Evolutionary conservation across 2,888 invertebrate genomes (phyloP).

Genomic region (Elegia similella): DNA sequence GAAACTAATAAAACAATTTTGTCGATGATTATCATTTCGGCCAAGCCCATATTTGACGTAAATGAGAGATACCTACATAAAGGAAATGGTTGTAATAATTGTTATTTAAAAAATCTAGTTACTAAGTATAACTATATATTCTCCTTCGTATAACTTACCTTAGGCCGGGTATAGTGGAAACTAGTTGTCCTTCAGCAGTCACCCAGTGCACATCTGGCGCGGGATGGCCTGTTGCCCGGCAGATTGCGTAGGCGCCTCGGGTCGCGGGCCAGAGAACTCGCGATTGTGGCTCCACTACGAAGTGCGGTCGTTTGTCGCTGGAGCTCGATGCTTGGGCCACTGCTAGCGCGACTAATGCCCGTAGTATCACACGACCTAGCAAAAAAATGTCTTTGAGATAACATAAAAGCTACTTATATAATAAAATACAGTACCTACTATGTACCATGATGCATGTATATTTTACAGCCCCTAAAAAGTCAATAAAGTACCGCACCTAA

Average conservation of each 20-base stretch:
- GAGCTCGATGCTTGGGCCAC: constrained; percentile 42
- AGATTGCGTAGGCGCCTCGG: constrained; percentile 64
- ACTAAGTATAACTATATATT: no score
- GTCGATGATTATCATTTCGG: no score
- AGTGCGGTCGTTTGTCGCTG: constrained; percentile 70
- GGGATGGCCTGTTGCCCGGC: constrained; percentile 68
- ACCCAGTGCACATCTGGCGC: constrained; percentile 71
- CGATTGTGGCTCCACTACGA: constrained; percentile 63
- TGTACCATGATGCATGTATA: no score
- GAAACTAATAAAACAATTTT: no score
- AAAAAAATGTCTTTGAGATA: neutral
- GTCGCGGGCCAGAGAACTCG: constrained; percentile 73
- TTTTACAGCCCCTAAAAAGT: no score
- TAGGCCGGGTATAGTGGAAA: constrained; percentile 71
- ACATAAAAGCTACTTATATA: no score
- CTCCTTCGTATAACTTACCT: constrained; percentile 41
- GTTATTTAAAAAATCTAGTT: no score
- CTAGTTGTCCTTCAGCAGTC: constrained; percentile 69
- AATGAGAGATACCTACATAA: no score
- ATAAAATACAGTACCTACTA: no score
- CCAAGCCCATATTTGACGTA: no score
- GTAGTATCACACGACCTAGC: constrained; percentile 25
- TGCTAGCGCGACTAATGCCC: constrained; percentile 47
- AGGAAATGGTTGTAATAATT: no score
- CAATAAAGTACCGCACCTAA: no score